Evolutionary conservation across 2,888 invertebrate species (phyloP).

Genomic region (Cynaeus angustus): DNA sequence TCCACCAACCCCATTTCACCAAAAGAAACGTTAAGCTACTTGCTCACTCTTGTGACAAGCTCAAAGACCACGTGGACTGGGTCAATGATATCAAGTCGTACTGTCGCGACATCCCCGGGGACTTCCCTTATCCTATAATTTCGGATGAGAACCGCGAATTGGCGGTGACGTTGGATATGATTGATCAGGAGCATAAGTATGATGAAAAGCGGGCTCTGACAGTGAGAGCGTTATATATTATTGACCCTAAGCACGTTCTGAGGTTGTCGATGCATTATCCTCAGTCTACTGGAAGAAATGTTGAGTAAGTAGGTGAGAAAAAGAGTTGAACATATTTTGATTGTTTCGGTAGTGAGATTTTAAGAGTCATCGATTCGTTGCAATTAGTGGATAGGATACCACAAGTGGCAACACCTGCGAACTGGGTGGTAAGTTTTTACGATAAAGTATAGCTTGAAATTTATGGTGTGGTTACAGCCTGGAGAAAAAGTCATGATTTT

Average conservation of each 20-base stretch:
- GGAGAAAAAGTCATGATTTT: slow-evolving; percentile 88
- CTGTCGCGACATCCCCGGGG: slow-evolving; percentile 80
- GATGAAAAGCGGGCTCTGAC: slow-evolving; percentile 80
- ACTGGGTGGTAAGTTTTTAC: slow-evolving; percentile 63
- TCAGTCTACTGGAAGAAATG: slow-evolving; percentile 89
- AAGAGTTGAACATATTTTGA: slow-evolving; percentile 14
- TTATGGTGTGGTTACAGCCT: slow-evolving; percentile 71
- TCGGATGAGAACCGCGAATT: slow-evolving; percentile 83
- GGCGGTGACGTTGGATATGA: slow-evolving; percentile 84
- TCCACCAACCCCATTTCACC: slow-evolving; percentile 80
- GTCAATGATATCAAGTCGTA: slow-evolving; percentile 81
- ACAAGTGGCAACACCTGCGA: slow-evolving; percentile 71
- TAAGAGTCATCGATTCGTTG: slow-evolving; percentile 88
- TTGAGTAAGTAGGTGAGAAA: slow-evolving; percentile 77
- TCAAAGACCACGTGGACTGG: slow-evolving; percentile 85
- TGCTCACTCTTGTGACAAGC: slow-evolving; percentile 86
- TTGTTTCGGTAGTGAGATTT: slow-evolving; percentile 80
- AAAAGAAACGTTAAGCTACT: slow-evolving; percentile 84
- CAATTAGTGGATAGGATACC: slow-evolving; percentile 83
- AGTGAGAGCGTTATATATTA: slow-evolving; percentile 84
- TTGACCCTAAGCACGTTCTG: slow-evolving; percentile 86
- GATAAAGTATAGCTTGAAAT: neutral
- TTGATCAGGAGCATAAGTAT: slow-evolving; percentile 83
- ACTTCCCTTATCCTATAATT: slow-evolving; percentile 88
- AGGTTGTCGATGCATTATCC: slow-evolving; percentile 89